Base-by-base conservation (phyloP, 2,888 invertebrate species). In the Megaustenia siamemsis region DNA sequence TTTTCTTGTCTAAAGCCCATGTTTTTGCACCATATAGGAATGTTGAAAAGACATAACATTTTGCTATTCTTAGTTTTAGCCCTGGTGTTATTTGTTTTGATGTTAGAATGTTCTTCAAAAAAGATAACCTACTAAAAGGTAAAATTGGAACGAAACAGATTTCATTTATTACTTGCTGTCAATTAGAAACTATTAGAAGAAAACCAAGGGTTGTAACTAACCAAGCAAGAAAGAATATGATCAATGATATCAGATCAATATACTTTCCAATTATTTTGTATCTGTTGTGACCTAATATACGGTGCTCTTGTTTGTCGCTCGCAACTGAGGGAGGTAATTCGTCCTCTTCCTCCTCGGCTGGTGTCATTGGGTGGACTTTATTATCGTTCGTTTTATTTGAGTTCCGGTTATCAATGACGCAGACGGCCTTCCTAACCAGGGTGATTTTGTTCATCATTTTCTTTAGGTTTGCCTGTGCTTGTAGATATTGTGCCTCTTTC, bases 191-290 rank as follows among this genome's bases (percentile, higher is more conserved):
- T 8, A 49, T 1, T 0, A 56, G 18, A 15, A 82, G 38, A 63
- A 73, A 82, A 21, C 43, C 82, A 8, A 56, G n/a, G 18, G 82
- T 82, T 43, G 63, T 45, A 32, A 35, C n/a, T 38, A 73, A 43
- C 82, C 82, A 82, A 1, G 49, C 73, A 21, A 56, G 8, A 18
- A 38, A 40, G 69, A 82, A 82, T 1, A 82, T 21, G 18, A 82
- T 28, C 40, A 82, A 24, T 12, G 82, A 82, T 32, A 82, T 43
- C 0, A 73, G 40, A 43, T 82, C 82, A 24, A 82, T 82, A 69
- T 82, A 73, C 32, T 56, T 82, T 35, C 73, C 73, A 38, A 82
- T 73, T 32, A 73, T 40, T 32, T 60, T 73, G 60, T 73, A 82
- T 45, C 35, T 71, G 73, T 82, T 82, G 40, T 4, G 45, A 2